Conservation (phyloP, 2,888 invertebrate species). For the Eurytoma californica region DNA sequence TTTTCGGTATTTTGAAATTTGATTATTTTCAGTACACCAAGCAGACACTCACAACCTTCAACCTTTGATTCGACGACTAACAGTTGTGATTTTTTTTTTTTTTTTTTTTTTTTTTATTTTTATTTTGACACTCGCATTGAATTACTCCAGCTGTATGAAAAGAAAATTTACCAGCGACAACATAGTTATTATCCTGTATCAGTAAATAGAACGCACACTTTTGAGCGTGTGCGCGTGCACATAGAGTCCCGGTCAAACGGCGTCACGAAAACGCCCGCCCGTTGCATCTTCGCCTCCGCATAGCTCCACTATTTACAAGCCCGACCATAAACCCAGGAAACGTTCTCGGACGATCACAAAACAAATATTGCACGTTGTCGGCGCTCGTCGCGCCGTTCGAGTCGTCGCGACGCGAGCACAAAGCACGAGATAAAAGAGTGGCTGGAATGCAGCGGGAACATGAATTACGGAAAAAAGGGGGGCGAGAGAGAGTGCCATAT, state of each 20-base stretch:
- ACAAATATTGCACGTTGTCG: constrained; percentile 30
- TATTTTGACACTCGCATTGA: too few relatives aligned
- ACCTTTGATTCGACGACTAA: constrained; percentile 36
- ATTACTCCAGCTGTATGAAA: too few relatives aligned
- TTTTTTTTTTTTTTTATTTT: too few relatives aligned
- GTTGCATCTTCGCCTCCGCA: background rate
- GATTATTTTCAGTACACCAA: constrained; percentile 28
- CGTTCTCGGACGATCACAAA: constrained; percentile 6
- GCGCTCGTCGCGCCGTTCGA: background rate
- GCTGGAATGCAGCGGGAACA: background rate
- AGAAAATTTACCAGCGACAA: background rate
- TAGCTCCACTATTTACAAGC: background rate
- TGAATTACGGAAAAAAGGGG: too few relatives aligned
- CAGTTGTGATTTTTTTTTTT: background rate
- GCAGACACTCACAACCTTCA: constrained; percentile 30
- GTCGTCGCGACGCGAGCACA: too few relatives aligned
- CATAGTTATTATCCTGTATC: background rate
- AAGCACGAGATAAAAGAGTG: too few relatives aligned
- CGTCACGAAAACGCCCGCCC: background rate
- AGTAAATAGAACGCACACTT: background rate
- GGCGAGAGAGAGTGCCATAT: background rate
- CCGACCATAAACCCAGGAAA: background rate
- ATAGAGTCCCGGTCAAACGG: background rate
- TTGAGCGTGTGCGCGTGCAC: too few relatives aligned
- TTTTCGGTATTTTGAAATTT: constrained; percentile 23